Evolutionary conservation across 1,140 invertebrate genomes (phyloP), one percentile per base, ranked within the genome.

Genomic region (Trachymyrmex cornetzi): DNA sequence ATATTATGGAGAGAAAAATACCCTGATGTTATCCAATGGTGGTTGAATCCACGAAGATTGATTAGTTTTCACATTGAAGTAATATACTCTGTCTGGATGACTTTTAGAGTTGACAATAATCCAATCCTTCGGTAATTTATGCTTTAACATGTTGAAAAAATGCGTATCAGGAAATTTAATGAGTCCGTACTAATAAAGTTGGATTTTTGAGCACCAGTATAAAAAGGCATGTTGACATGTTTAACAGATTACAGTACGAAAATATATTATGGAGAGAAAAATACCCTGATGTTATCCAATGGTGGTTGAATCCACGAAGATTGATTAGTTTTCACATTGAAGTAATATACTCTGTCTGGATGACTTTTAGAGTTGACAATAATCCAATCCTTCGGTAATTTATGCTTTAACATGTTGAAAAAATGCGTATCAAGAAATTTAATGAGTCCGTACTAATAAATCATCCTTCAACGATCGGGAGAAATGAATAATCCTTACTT

Each of bases 301-400:
- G n/a, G n/a, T 1, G 93, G 93, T 34, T 67, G 4, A 7, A 69
- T 48, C 94, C 94, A 94, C 0, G 88, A 88, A 12, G 93, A 89
- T 72, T 93, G n/a, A 1, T 92, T 92, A 38, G 92, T 94, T 69
- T 86, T 91, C 12, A 87, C 79, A 77, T 94, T 94, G 14, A 94
- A 94, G 82, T 94, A 94, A 87, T 93, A 94, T 11, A 93, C 66
- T 80, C 77, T 92, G 9, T 93, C 88, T 0, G 93, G 93, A 87
- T 92, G 85, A 44, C 59, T 92, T 44, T 92, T 94, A 2, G 94
- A 94, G n/a, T 72, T 85, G 1, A 88, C 55, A 16, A 87, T 67
- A 12, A 92, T 88, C 94, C 94, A 94, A 80, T 90, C 71, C 9
- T 88, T 81, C 1, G 93, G 92, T 7, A 94, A 57, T n/a, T 88